These are phyloP conservation scores for Sciaenops ocellatus DNA, from an alignment of 2,797 vertebrate genomes.

Conservation along the genomic window DNA sequence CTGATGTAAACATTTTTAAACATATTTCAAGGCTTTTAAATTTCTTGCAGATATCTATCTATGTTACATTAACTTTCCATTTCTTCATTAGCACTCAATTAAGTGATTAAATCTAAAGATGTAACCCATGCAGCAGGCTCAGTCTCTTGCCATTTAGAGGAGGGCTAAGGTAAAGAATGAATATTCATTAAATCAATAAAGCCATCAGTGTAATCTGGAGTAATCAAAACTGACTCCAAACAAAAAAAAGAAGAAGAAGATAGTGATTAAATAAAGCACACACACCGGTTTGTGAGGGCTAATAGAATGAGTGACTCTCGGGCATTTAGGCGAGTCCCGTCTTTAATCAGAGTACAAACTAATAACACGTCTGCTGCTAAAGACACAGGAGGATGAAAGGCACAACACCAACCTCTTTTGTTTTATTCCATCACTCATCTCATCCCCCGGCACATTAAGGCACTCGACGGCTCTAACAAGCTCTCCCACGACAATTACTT, in stretches of 20 bases:
- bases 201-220: constrained; percentile 26
- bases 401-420: constrained; percentile 42
- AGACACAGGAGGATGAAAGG: constrained; percentile 67
- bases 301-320: constrained; percentile 63
- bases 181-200: constrained; percentile 53
- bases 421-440: constrained; percentile 69
- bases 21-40: neutral
- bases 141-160: neutral
- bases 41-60: too few species aligned
- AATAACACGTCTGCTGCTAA: constrained; percentile 64
- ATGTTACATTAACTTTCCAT: neutral
- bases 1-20: too few species aligned
- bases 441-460: constrained; percentile 70
- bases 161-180: constrained; percentile 22
- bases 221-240: constrained; percentile 37
- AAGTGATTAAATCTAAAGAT: neutral
- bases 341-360: constrained; percentile 71
- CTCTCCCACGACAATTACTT: constrained; percentile 55
- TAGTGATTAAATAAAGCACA: constrained; percentile 33
- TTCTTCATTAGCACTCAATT: neutral
- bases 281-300: constrained; percentile 17
- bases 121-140: neutral
- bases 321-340: constrained; percentile 48
- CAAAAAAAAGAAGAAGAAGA: neutral
- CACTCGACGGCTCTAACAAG: constrained; percentile 62